Evolutionary conservation across 2,888 invertebrate genomes (phyloP).

Genomic region (Spodoptera exigua): DNA sequence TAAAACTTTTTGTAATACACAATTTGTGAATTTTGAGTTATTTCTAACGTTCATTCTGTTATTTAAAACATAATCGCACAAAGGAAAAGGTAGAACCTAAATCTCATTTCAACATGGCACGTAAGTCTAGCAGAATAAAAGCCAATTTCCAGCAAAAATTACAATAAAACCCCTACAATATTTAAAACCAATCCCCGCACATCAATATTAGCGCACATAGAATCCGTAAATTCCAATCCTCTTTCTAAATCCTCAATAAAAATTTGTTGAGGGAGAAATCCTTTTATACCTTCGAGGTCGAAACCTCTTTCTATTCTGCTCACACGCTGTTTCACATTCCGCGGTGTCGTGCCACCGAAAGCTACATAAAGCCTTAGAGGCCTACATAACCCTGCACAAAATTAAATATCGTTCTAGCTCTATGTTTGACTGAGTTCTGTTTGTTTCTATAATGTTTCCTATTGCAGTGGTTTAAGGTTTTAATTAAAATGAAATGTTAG

Average conservation of each 20-base stretch:
- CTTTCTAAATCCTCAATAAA: constrained; percentile 53
- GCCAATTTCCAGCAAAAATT: background rate
- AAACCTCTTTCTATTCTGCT: constrained; percentile 65
- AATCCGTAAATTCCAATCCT: constrained; percentile 54
- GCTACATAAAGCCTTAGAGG: constrained; percentile 51
- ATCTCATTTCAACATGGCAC: no score
- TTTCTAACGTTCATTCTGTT: no score
- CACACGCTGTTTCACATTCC: constrained; percentile 70
- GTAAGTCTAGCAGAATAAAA: background rate
- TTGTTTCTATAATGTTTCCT: constrained; percentile 33
- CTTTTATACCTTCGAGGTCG: constrained; percentile 54
- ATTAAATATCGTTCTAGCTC: constrained; percentile 62
- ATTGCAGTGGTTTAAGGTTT: no score
- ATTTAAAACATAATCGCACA: no score
- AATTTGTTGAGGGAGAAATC: constrained; percentile 50
- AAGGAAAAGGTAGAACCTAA: no score
- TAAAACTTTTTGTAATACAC: no score
- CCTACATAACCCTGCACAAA: constrained; percentile 62
- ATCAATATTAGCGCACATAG: constrained; percentile 37
- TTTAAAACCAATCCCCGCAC: constrained; percentile 29
- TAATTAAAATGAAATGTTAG: no score
- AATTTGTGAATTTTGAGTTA: no score
- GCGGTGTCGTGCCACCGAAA: constrained; percentile 62
- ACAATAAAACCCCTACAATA: constrained; percentile 25
- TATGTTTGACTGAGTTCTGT: constrained; percentile 19